Evolutionary conservation across 2,797 vertebrate species (phyloP).

Genomic region (Lagocephalus sceleratus): DNA sequence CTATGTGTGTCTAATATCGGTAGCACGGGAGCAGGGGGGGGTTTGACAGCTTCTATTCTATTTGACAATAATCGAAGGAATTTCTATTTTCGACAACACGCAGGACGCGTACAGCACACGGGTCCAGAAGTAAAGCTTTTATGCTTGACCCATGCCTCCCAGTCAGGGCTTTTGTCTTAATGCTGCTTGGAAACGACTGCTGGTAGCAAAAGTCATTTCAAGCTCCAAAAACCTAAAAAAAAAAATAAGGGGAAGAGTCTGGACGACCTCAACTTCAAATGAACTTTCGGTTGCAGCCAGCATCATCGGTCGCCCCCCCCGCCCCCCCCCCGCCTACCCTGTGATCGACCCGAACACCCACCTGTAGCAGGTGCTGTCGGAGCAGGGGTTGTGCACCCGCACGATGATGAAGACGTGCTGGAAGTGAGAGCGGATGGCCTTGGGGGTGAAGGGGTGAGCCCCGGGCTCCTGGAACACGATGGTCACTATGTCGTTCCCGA

Average conservation of each 20-base stretch:
- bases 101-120: slow-evolving; percentile 1
- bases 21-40: slow-evolving; percentile 11
- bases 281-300: not conserved
- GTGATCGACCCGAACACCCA: slow-evolving; percentile 42
- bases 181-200: slow-evolving; percentile 27
- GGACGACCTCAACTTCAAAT: slow-evolving; percentile 4
- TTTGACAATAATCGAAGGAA: slow-evolving; percentile 51
- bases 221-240: too few species aligned
- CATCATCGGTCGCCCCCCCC: too few species aligned
- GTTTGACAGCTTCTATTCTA: slow-evolving; percentile 28
- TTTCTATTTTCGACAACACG: slow-evolving; percentile 8
- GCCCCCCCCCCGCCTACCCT: too few species aligned
- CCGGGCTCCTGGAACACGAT: slow-evolving; percentile 98
- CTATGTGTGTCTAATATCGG: slow-evolving; percentile 45
- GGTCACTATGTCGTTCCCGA: slow-evolving; percentile 97
- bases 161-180: slow-evolving; percentile 61
- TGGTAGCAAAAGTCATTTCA: slow-evolving; percentile 12
- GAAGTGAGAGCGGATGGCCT: slow-evolving; percentile 94
- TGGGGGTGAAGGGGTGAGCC: slow-evolving; percentile 92
- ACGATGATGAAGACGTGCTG: slow-evolving; percentile 97
- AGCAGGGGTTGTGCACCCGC: slow-evolving; percentile 87
- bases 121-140: slow-evolving; percentile 24
- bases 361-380: slow-evolving; percentile 94
- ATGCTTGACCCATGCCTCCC: slow-evolving; percentile 49
- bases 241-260: too few species aligned